Conservation (phyloP, 2,113 vertebrate species). For the Chinchilla lanigera region DNA sequence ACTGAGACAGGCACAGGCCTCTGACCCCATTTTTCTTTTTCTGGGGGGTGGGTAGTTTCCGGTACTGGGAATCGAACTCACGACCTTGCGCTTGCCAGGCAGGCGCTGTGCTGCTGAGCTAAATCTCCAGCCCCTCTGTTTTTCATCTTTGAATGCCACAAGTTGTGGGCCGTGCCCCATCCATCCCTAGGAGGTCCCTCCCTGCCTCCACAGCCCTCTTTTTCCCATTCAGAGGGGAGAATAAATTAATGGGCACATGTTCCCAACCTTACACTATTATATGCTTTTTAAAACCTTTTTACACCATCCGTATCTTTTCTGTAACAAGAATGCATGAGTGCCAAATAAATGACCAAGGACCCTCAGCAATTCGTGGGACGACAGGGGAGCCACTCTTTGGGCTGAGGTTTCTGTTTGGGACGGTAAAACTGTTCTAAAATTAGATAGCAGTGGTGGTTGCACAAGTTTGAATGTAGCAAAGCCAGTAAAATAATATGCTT, state of each 20-base stretch:
- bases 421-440: neutral
- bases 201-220: neutral
- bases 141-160: neutral
- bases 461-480: neutral
- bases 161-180: neutral
- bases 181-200: neutral
- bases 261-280: neutral
- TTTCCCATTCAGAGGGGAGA: neutral
- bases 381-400: neutral
- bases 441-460: neutral
- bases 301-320: neutral
- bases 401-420: neutral
- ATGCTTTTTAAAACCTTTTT: neutral
- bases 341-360: neutral
- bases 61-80: too few species aligned
- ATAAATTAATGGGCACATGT: neutral
- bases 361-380: neutral
- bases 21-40: neutral
- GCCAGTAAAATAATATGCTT: neutral
- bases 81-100: too few species aligned
- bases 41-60: too few species aligned
- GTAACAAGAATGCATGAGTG: neutral
- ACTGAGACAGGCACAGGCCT: neutral
- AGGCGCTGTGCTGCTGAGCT: too few species aligned
- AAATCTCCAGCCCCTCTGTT: too few species aligned